Percentiles rank a stretch among this genome's conserved stretches.
phyloP scores from a whole-genome alignment of 2,888 invertebrate species.

The Ernsta delagoae region DNA sequence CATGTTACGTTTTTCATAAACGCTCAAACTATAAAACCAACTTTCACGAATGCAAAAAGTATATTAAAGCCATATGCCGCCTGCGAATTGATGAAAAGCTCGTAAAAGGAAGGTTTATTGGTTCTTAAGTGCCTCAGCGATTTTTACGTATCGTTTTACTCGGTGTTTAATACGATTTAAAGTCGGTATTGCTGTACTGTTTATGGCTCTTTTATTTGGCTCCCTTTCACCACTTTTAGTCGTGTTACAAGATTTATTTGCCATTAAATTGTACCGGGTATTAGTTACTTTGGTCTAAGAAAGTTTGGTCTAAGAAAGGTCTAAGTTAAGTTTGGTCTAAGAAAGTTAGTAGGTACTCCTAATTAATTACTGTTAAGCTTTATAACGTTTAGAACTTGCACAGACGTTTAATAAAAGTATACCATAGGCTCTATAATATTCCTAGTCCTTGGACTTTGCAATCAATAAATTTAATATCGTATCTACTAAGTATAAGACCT shows the following conservation, averaged over 20 bases:
- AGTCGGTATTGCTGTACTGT: conserved; percentile 20
- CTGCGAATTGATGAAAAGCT: conserved; percentile 34
- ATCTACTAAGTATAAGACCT: too few relatives aligned
- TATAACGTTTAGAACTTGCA: too few relatives aligned
- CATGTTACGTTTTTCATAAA: conserved; percentile 23
- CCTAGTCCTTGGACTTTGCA: too few relatives aligned
- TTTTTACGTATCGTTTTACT: conserved; percentile 33
- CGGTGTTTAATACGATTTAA: conserved; percentile 26
- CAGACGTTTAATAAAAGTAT: too few relatives aligned
- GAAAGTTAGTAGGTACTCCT: too few relatives aligned
- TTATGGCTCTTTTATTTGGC: conserved; percentile 26
- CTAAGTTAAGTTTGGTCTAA: too few relatives aligned
- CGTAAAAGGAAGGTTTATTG: conserved; percentile 34
- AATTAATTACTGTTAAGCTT: too few relatives aligned
- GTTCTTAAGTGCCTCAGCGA: conserved; percentile 36
- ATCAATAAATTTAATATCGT: too few relatives aligned
- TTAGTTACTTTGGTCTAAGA: neutral
- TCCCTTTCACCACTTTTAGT: conserved; percentile 12
- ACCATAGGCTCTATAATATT: too few relatives aligned
- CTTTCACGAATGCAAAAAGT: conserved; percentile 26
- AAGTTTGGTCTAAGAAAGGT: too few relatives aligned
- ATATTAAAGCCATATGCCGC: conserved; percentile 30
- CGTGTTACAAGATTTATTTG: neutral
- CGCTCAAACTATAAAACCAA: conserved; percentile 23
- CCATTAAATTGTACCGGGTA: neutral